Evolutionary conservation across 2,113 vertebrate genomes (phyloP), one percentile per base, ranked within the genome.

Genomic region (Planiliza haematocheilus): DNA sequence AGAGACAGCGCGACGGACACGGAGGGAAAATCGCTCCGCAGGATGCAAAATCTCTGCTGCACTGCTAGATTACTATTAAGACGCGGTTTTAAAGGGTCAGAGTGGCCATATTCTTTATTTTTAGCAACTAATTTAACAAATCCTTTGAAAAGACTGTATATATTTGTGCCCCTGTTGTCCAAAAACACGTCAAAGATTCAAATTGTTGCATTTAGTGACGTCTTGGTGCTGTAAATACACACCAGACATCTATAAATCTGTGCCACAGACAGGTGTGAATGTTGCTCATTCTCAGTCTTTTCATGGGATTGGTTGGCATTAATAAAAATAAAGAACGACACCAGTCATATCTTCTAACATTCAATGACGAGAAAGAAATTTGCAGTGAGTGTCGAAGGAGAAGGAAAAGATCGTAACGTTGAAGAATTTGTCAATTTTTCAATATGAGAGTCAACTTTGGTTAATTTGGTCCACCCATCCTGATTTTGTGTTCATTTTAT

Each of bases 391-490:
- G 63, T 60, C 50, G 60, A 73, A n/a, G n/a, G 80, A 82, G 70
- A 66, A 83, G 70, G 62, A 69, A 64, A 67, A 74, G 68, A 68
- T 79, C 64, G 12, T 41, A 70, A 68, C 8, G 43, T 51, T 72
- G 73, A 84, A 59, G 65, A 82, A 82, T 71, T 16, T n/a, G 20
- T 14, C 11, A 46, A 43, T 66, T 21, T 59, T 17, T 37, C 2
- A 58, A 52, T 34, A 48, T 10, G 11, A 38, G 8, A 55, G 30
- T 66, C 24, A 37, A 68, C 38, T 49, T 30, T 1, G 21, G 50
- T n/a, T 18, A 1, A 20, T 66, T 58, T 66, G 7, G 58, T 52
- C 34, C 43, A 12, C 39, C 10, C n/a, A 37, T 52, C 14, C 2
- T 39, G 0, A 45, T 42, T 57, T 39, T 5, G 2, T 30, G 2